phyloP scores from a whole-genome alignment of 30 jellyfish, hydroid and myxozoan species.

The Mastigias papua region DNA sequence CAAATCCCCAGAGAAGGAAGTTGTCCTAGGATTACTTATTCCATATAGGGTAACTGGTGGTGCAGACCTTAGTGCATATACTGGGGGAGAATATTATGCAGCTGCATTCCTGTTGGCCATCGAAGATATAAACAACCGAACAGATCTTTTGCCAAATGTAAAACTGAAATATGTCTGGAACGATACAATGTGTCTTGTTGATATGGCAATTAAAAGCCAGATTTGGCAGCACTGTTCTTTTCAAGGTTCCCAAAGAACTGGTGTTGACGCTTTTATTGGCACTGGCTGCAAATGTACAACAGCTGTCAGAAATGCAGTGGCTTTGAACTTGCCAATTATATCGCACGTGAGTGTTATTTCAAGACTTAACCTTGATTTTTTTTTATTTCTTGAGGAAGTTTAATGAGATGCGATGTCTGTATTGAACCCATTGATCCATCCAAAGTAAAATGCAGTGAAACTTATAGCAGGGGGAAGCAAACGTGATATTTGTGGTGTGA shows the following conservation, averaged over 20 bases:
- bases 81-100: constrained; percentile 90
- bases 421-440: too few relatives aligned
- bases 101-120: constrained; percentile 89
- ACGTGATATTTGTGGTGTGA: too few relatives aligned
- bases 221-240: constrained; percentile 73
- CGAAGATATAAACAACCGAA: constrained; percentile 78
- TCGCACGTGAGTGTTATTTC: constrained; percentile 80
- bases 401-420: too few relatives aligned
- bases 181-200: constrained; percentile 86
- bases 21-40: constrained; percentile 83
- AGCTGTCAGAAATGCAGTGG: constrained; percentile 90
- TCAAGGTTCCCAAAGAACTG: constrained; percentile 51
- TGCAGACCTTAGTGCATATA: constrained; percentile 77
- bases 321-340: constrained; percentile 79
- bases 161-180: constrained; percentile 82
- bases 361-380: too few relatives aligned
- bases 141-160: constrained; percentile 68
- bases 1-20: constrained; percentile 30
- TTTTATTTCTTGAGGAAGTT: too few relatives aligned
- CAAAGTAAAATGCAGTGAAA: too few relatives aligned
- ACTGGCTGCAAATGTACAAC: constrained; percentile 80
- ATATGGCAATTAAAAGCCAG: constrained; percentile 70
- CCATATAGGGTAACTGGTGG: constrained; percentile 85
- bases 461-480: too few relatives aligned
- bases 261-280: constrained; percentile 90